phyloP scores from a whole-genome alignment of 2,797 vertebrate genomes.

The Cichlasoma orientale region DNA sequence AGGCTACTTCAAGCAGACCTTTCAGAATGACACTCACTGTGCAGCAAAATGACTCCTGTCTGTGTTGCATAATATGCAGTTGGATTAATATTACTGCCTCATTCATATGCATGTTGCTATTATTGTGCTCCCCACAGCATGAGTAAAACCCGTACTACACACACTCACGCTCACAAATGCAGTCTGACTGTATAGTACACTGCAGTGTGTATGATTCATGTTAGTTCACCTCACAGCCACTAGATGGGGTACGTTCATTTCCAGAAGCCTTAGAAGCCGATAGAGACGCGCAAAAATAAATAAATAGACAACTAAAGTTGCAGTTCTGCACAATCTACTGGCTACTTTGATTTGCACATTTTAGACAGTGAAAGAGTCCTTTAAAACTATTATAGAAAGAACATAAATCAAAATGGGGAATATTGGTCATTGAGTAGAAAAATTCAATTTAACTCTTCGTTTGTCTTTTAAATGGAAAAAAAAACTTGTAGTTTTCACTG shows the following conservation, averaged over 20 bases:
- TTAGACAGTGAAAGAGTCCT: neutral
- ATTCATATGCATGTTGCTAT: too few species aligned
- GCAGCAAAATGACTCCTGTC: too few species aligned
- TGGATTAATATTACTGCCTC: too few species aligned
- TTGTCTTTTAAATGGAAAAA: neutral
- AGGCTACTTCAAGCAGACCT: too few species aligned
- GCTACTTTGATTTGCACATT: neutral
- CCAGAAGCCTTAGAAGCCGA: neutral
- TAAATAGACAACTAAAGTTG: neutral
- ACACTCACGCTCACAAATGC: neutral
- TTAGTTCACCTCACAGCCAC: constrained; percentile 39
- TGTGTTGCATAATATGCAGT: too few species aligned
- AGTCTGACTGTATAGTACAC: too few species aligned
- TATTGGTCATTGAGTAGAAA: neutral
- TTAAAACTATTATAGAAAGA: too few species aligned
- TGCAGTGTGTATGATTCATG: neutral
- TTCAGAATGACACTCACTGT: too few species aligned
- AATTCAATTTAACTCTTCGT: neutral
- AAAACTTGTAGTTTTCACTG: too few species aligned
- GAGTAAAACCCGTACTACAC: neutral
- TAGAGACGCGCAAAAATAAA: too few species aligned
- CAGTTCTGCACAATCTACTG: neutral
- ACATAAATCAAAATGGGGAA: neutral
- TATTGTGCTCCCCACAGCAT: too few species aligned
- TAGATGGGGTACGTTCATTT: constrained; percentile 54